Percentiles rank a stretch among this genome's conserved stretches.
Evolutionary conservation across 2,113 vertebrate species (phyloP).

Genomic region (Pelecanoides urinatrix): DNA sequence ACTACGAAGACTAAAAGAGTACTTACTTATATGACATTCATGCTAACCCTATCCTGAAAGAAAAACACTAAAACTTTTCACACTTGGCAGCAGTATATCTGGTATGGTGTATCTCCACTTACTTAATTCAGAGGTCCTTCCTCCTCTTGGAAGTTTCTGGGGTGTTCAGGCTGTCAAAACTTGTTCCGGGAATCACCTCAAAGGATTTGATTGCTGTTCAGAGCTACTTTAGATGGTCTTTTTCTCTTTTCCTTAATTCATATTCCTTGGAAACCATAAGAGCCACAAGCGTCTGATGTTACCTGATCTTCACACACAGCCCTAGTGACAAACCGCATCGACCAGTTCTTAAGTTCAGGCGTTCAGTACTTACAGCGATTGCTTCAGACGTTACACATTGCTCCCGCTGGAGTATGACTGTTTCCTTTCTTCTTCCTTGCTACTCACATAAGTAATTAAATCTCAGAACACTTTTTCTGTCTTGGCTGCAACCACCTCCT

Average conservation of each 20-base stretch:
- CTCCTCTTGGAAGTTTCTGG: neutral
- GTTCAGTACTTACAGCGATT: slow-evolving; percentile 16
- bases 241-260: slow-evolving; percentile 53
- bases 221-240: slow-evolving; percentile 11
- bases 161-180: neutral
- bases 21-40: neutral
- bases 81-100: neutral
- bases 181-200: slow-evolving; percentile 2
- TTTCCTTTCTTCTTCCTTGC: slow-evolving; percentile 53
- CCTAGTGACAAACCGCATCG: slow-evolving; percentile 55
- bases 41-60: neutral
- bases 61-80: neutral
- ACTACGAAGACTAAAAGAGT: neutral
- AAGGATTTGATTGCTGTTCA: slow-evolving; percentile 33
- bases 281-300: slow-evolving; percentile 61
- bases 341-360: slow-evolving; percentile 44
- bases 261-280: slow-evolving; percentile 60
- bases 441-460: slow-evolving; percentile 5
- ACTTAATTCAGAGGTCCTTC: slow-evolving; percentile 12
- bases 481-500: neutral
- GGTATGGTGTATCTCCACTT: neutral
- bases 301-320: neutral
- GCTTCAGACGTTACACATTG: slow-evolving; percentile 27
- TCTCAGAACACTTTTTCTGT: slow-evolving; percentile 41
- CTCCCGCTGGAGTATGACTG: slow-evolving; percentile 2